These are phyloP conservation scores for Phylloscopus collybita DNA, from an alignment of 2,797 vertebrate species.

Conservation along the genomic window DNA sequence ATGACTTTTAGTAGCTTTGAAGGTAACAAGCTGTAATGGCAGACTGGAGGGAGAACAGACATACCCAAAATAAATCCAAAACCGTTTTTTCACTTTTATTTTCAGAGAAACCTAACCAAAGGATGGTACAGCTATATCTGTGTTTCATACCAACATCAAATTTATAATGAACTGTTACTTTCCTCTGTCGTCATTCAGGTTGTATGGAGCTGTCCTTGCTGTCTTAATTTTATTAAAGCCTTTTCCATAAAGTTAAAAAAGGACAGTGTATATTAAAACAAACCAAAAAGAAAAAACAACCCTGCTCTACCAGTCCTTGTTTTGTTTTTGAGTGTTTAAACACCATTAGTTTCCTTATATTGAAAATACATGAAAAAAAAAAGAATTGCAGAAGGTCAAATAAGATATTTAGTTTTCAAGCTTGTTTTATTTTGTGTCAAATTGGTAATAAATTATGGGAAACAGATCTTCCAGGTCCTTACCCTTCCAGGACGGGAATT, in stretches of 20 bases:
- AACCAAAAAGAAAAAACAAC: background rate
- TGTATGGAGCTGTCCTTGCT: background rate
- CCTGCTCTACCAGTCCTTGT: background rate
- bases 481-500: background rate
- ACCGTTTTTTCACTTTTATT: background rate
- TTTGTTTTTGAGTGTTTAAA: background rate
- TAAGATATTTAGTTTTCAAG: background rate
- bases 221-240: background rate
- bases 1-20: background rate
- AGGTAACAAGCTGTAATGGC: background rate
- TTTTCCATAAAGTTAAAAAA: background rate
- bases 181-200: background rate
- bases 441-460: background rate
- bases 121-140: background rate
- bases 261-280: background rate
- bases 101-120: background rate
- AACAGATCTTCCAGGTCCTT: background rate
- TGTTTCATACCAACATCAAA: background rate
- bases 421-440: background rate
- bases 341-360: background rate
- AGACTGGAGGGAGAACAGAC: background rate
- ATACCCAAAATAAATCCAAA: background rate
- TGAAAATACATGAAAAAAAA: background rate
- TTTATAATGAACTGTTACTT: background rate
- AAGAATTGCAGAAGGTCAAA: background rate